Conservation (phyloP, 2,113 vertebrate genomes). For the Halichoeres trimaculatus region DNA sequence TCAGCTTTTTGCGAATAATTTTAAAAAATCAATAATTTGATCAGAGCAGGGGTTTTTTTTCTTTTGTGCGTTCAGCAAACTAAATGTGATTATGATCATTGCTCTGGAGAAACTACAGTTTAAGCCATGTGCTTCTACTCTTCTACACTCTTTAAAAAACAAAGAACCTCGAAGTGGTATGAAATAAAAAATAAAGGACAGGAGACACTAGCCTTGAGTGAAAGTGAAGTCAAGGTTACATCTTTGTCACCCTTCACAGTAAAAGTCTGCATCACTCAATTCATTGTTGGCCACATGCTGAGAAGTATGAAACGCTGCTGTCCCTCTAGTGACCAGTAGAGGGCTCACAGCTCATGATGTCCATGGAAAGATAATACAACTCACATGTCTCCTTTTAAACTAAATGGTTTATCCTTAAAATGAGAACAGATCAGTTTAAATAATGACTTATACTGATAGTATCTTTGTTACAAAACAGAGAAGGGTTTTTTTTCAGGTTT, state of each 20-base stretch:
- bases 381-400: not conserved
- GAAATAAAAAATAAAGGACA: not conserved
- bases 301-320: not conserved
- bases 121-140: not conserved
- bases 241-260: not conserved
- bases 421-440: not conserved
- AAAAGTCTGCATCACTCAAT: not conserved
- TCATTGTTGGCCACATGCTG: not conserved
- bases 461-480: not conserved
- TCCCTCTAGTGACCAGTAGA: conserved; percentile 64
- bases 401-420: not conserved
- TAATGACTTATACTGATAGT: not conserved
- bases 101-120: too few relatives aligned
- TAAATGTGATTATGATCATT: not conserved
- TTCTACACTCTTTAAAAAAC: not conserved
- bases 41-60: too few relatives aligned
- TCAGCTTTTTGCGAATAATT: conserved; percentile 1
- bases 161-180: not conserved
- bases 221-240: not conserved
- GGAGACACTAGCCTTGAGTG: not conserved
- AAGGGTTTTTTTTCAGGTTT: not conserved
- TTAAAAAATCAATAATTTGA: too few relatives aligned
- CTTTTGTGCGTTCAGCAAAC: conserved; percentile 2
- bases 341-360: conserved; percentile 49
- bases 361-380: not conserved